Percentiles rank a stretch among this genome's conserved stretches.
phyloP scores from a whole-genome alignment of 1,140 invertebrate species.

The Parasteatoda tepidariorum region DNA sequence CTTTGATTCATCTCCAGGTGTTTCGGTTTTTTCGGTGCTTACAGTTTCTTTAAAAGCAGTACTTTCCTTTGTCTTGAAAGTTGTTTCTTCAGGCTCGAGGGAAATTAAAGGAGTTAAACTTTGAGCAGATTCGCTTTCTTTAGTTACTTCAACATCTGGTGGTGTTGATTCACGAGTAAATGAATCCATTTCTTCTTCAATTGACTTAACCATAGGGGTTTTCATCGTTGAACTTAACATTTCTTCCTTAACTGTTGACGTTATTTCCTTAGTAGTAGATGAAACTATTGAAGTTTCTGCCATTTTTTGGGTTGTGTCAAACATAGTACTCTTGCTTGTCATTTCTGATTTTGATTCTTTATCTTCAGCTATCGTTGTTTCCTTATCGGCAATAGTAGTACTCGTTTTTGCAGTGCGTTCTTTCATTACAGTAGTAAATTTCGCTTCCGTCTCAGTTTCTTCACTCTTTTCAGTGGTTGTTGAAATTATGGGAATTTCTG shows the following conservation, averaged over 20 bases:
- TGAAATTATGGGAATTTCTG: too few species aligned
- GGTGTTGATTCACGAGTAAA: not conserved
- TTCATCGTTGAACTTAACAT: not conserved
- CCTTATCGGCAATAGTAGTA: not conserved
- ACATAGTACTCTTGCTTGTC: not conserved
- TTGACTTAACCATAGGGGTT: not conserved
- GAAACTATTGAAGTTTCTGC: not conserved
- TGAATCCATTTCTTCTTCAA: not conserved
- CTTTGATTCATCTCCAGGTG: not conserved
- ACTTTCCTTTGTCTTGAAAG: not conserved
- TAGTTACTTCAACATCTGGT: not conserved
- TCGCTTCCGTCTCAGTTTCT: too few species aligned
- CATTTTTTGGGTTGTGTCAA: not conserved
- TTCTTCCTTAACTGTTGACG: too few species aligned
- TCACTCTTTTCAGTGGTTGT: too few species aligned
- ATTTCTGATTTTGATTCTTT: not conserved
- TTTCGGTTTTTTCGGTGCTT: not conserved
- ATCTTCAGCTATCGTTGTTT: not conserved
- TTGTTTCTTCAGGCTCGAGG: not conserved
- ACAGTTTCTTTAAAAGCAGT: not conserved
- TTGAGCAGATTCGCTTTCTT: not conserved
- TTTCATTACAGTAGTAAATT: too few species aligned
- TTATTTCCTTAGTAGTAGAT: not conserved
- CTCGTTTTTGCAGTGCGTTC: not conserved
- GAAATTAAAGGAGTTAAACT: not conserved